Conservation (phyloP, 2,113 vertebrate genomes). For the Stictonetta naevosa region DNA sequence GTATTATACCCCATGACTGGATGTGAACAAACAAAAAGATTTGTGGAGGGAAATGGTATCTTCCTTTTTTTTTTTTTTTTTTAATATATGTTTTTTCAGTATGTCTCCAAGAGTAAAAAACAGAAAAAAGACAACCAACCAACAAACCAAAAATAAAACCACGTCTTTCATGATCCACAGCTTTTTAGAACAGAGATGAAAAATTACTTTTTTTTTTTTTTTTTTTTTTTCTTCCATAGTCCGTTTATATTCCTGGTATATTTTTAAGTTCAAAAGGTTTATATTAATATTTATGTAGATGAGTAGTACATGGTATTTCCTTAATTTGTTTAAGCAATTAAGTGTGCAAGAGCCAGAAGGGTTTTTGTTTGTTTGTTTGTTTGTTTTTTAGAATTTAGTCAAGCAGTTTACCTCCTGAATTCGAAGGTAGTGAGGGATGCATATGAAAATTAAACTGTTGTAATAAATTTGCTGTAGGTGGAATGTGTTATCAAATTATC, state of each 20-base stretch:
- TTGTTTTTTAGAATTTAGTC: neutral
- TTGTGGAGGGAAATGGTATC: neutral
- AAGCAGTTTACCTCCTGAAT: neutral
- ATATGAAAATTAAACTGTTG: neutral
- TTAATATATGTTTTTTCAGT: neutral
- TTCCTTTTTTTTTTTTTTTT: neutral
- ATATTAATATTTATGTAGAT: neutral
- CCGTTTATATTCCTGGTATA: neutral
- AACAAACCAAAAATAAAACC: too few relatives aligned
- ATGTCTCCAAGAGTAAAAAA: neutral
- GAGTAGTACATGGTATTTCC: neutral
- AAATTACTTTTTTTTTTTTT: neutral
- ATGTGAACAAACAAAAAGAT: neutral
- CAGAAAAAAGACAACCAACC: neutral
- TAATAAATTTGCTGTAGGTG: neutral
- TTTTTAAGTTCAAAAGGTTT: neutral
- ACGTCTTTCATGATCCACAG: neutral
- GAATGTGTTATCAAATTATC: neutral
- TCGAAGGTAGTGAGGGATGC: neutral
- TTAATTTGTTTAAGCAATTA: neutral
- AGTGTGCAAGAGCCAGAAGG: neutral
- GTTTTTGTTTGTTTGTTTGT: neutral
- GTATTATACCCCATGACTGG: neutral
- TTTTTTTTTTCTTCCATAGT: neutral
- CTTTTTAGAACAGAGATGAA: neutral